phyloP scores from a whole-genome alignment of 2,888 invertebrate genomes.

The Zhuqinia jingwanae region DNA sequence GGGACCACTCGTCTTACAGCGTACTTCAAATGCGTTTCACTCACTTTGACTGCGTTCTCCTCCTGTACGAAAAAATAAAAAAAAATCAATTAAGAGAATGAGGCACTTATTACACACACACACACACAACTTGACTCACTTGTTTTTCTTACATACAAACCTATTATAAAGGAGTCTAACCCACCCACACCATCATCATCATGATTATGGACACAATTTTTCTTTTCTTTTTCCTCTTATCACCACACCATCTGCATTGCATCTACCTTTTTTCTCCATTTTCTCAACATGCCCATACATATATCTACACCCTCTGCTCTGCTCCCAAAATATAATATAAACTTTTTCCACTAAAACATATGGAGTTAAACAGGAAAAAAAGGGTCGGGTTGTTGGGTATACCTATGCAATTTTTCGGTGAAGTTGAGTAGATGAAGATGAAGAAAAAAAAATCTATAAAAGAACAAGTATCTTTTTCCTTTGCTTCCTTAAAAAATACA shows the following conservation, averaged over 20 bases:
- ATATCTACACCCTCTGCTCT: not conserved
- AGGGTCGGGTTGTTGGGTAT: not conserved
- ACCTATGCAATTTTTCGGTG: not conserved
- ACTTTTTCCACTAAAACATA: not conserved
- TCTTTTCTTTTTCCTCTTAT: conserved; percentile 17
- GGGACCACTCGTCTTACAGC: conserved; percentile 81
- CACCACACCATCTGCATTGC: conserved; percentile 40
- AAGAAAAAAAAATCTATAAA: not conserved
- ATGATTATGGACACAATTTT: too few relatives aligned
- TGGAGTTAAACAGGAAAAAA: not conserved
- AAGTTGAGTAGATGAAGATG: not conserved
- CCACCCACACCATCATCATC: not conserved
- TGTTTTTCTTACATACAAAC: too few relatives aligned
- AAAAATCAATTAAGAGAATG: conserved; percentile 68
- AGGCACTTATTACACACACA: conserved; percentile 22
- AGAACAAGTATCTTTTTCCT: conserved; percentile 45
- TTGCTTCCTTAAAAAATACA: not conserved
- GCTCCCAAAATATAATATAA: not conserved
- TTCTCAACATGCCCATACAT: conserved; percentile 7
- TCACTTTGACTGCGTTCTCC: conserved; percentile 56
- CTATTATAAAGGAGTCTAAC: conserved; percentile 4
- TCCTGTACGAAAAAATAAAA: conserved; percentile 64
- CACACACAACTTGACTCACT: too few relatives aligned
- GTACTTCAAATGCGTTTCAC: conserved; percentile 72
- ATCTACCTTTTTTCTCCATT: conserved; percentile 15